Conservation (phyloP, 1,140 invertebrate genomes). For the Lepidurus couesii region DNA sequence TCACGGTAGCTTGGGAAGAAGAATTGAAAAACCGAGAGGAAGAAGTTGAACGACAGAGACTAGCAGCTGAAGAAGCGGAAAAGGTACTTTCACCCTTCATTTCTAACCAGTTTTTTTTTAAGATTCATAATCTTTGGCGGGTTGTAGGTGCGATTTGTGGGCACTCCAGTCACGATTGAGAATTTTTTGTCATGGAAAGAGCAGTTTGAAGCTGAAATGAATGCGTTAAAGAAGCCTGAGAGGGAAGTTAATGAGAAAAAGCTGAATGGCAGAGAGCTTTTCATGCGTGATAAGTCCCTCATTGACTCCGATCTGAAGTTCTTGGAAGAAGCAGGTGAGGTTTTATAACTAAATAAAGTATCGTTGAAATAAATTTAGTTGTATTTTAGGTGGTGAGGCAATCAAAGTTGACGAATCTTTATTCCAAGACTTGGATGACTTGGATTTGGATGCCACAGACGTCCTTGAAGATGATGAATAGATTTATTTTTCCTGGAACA, state of each 20-base stretch:
- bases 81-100: conserved; percentile 50
- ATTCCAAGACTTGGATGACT: conserved; percentile 86
- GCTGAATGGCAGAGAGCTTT: conserved; percentile 76
- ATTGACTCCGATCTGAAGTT: conserved; percentile 95
- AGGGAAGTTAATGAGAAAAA: conserved; percentile 53
- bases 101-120: conserved; percentile 24
- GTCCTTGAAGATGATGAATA: conserved; percentile 38
- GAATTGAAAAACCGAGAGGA: conserved; percentile 66
- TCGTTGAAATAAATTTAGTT: neutral
- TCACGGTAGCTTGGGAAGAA: conserved; percentile 75
- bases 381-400: conserved; percentile 60
- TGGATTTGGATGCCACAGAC: conserved; percentile 71
- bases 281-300: conserved; percentile 82
- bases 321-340: conserved; percentile 70
- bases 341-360: neutral
- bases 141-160: conserved; percentile 82
- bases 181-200: conserved; percentile 93
- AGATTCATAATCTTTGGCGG: conserved; percentile 30
- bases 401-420: conserved; percentile 91
- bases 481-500: conserved; percentile 1
- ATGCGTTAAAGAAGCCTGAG: conserved; percentile 65
- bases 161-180: conserved; percentile 89
- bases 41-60: conserved; percentile 57
- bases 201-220: conserved; percentile 85
- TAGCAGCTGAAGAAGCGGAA: conserved; percentile 80